A percentile compares a stretch with the other conserved stretches of the same genome.
Evolutionary conservation across 2,113 vertebrate species (phyloP).

Genomic region (Noctilio leporinus): DNA sequence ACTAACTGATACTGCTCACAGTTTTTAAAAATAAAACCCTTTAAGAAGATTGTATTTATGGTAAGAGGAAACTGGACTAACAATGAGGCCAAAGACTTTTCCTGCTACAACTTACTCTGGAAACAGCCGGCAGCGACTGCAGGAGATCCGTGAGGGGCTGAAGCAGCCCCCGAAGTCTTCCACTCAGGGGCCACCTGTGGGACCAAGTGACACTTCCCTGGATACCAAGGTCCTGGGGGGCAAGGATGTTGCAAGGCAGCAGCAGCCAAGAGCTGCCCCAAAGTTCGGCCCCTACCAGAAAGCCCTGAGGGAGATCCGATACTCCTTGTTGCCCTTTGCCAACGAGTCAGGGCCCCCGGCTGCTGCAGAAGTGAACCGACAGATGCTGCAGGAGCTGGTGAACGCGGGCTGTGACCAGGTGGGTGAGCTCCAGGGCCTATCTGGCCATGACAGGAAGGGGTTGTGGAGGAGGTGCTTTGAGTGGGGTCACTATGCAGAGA

Average conservation of each 20-base stretch:
- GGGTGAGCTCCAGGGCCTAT: constrained; percentile 7
- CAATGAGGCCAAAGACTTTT: constrained; percentile 99
- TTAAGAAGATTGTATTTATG: constrained; percentile 81
- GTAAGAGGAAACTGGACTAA: constrained; percentile 80
- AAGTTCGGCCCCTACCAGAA: constrained; percentile 99
- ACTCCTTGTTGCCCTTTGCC: constrained; percentile 96
- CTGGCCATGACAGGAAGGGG: neutral
- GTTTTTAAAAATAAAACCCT: constrained; percentile 28
- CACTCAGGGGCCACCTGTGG: constrained; percentile 85
- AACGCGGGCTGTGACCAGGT: constrained; percentile 98
- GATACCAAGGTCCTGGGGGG: constrained; percentile 85
- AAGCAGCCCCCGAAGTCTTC: constrained; percentile 94
- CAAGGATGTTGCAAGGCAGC: constrained; percentile 89
- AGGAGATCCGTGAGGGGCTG: constrained; percentile 97
- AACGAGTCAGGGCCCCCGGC: constrained; percentile 87
- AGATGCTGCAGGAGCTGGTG: constrained; percentile 98
- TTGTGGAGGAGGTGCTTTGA: neutral
- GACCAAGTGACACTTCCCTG: constrained; percentile 81
- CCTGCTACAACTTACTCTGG: constrained; percentile 95
- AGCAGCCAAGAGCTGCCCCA: constrained; percentile 88
- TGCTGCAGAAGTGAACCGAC: constrained; percentile 90
- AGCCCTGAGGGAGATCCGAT: constrained; percentile 94
- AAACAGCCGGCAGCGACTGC: constrained; percentile 95
- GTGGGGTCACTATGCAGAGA: neutral
- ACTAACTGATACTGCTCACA: constrained; percentile 67